A percentile compares a stretch with the other conserved stretches of the same genome.
phyloP scores from a whole-genome alignment of 2,888 invertebrate genomes.

The Pediacus dermestoides region DNA sequence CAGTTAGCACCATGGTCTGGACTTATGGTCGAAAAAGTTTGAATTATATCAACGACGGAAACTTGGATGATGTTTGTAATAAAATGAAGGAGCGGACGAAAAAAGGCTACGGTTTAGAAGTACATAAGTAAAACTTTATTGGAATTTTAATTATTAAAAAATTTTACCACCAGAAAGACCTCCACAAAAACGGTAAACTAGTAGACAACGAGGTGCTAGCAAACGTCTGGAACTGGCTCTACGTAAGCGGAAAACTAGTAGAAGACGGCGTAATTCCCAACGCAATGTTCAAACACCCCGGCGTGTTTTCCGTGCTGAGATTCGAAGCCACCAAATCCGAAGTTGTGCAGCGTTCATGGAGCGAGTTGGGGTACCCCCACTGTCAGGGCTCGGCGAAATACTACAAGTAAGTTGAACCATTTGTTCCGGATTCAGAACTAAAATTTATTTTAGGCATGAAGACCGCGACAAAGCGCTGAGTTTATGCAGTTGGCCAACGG shows the following conservation, averaged over 20 bases:
- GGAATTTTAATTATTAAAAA: no score
- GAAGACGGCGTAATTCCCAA: constrained; percentile 62
- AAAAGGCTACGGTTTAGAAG: constrained; percentile 76
- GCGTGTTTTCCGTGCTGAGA: constrained; percentile 53
- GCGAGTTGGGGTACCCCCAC: constrained; percentile 59
- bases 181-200: constrained; percentile 75
- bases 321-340: constrained; percentile 56
- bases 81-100: constrained; percentile 69
- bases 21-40: constrained; percentile 66
- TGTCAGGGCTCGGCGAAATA: constrained; percentile 54
- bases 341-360: constrained; percentile 58
- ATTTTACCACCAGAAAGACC: constrained; percentile 58
- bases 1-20: constrained; percentile 70
- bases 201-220: constrained; percentile 72
- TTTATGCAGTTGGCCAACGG: constrained; percentile 87
- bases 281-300: constrained; percentile 61
- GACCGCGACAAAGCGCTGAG: constrained; percentile 78
- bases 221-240: constrained; percentile 82
- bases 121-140: constrained; percentile 41
- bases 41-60: constrained; percentile 57
- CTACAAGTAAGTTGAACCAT: constrained; percentile 50
- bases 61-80: constrained; percentile 64
- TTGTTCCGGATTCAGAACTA: neutral
- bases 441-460: constrained; percentile 57
- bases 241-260: constrained; percentile 65